Conservation (phyloP, 2,888 invertebrate genomes). For the Ophioninae sp. region DNA sequence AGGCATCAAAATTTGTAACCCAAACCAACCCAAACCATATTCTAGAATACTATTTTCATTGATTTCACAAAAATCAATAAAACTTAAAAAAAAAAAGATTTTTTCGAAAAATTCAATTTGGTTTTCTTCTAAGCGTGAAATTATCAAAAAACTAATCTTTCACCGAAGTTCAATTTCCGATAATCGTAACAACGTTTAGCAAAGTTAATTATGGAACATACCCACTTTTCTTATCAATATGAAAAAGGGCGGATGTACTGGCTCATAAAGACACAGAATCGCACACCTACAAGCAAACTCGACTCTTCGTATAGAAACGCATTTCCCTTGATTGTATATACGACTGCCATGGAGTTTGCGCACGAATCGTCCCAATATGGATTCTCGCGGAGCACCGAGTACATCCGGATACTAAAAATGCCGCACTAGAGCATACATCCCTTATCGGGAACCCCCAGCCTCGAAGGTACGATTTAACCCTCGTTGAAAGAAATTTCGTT, state of each 20-base stretch:
- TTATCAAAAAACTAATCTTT: too few species aligned
- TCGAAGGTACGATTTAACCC: constrained; percentile 27
- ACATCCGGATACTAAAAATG: constrained; percentile 50
- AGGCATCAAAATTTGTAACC: too few species aligned
- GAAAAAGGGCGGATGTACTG: background rate
- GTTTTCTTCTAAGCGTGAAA: too few species aligned
- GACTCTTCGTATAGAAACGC: background rate
- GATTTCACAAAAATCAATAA: too few species aligned
- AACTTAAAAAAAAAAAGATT: too few species aligned
- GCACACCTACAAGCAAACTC: background rate
- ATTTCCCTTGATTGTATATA: constrained; percentile 20
- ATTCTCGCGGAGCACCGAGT: constrained; percentile 67
- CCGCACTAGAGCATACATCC: constrained; percentile 57
- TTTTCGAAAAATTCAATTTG: too few species aligned
- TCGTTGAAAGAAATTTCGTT: background rate
- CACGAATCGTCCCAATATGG: constrained; percentile 73
- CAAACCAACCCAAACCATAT: too few species aligned
- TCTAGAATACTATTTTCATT: too few species aligned
- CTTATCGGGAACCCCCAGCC: constrained; percentile 34
- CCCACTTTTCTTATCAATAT: background rate
- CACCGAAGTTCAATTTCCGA: too few species aligned
- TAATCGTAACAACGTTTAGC: too few species aligned
- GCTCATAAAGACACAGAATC: background rate
- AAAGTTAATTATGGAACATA: too few species aligned
- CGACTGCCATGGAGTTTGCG: constrained; percentile 70